A percentile compares a stretch with the other conserved stretches of the same genome.
phyloP scores from a whole-genome alignment of 2,797 vertebrate species.

The Nannoperca obscura region DNA sequence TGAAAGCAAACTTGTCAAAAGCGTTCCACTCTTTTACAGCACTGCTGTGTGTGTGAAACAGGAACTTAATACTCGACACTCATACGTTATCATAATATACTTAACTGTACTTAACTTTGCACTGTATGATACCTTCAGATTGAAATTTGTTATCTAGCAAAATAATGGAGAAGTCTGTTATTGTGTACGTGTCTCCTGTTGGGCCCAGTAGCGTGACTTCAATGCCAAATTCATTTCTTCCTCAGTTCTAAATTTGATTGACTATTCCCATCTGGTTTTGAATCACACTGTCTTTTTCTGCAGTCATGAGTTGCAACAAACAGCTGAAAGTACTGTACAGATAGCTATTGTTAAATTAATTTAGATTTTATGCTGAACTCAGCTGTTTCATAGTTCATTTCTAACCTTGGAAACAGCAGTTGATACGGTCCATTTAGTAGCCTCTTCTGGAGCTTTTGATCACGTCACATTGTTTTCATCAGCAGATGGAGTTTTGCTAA shows the following conservation, averaged over 20 bases:
- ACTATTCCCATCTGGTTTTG: constrained; percentile 40
- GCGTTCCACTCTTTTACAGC: background rate
- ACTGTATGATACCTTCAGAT: background rate
- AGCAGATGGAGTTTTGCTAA: background rate
- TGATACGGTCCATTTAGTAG: background rate
- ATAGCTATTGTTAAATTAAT: background rate
- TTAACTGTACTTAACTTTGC: constrained; percentile 10
- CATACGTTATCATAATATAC: constrained; percentile 3
- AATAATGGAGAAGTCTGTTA: constrained; percentile 26
- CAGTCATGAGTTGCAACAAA: background rate
- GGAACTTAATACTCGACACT: background rate
- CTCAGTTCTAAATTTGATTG: constrained; percentile 33
- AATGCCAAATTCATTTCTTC: constrained; percentile 18
- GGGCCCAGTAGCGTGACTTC: constrained; percentile 3
- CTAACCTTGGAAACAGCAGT: background rate
- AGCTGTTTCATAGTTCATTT: background rate
- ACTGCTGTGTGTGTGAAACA: background rate
- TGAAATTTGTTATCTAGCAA: constrained; percentile 18
- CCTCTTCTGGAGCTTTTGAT: background rate
- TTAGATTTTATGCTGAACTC: background rate
- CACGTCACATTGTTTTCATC: background rate
- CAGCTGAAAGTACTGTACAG: background rate
- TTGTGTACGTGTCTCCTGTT: background rate
- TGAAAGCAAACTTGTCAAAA: constrained; percentile 7
- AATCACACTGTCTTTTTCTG: constrained; percentile 2